These are phyloP conservation scores for Athene noctua DNA, from an alignment of 2,113 vertebrate species.

Conservation along the genomic window DNA sequence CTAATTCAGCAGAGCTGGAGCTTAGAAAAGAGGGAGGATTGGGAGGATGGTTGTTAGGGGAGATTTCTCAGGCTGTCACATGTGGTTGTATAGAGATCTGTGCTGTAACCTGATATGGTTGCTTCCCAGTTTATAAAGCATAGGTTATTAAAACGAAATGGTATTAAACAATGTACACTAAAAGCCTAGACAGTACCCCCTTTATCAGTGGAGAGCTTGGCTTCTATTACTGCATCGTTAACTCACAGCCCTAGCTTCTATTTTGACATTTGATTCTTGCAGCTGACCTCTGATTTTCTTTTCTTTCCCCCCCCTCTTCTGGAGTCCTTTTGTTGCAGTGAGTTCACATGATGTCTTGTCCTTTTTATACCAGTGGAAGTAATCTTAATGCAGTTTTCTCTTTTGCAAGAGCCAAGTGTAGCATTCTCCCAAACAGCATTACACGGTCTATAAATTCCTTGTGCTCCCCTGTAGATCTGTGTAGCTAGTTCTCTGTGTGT, in stretches of 20 bases:
- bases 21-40: background rate
- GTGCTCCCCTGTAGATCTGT: background rate
- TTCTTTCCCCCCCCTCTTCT: background rate
- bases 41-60: background rate
- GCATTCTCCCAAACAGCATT: background rate
- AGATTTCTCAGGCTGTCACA: background rate
- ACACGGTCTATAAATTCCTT: background rate
- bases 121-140: background rate
- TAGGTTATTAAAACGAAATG: background rate
- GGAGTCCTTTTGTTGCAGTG: background rate
- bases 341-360: background rate
- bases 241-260: background rate
- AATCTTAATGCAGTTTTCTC: background rate
- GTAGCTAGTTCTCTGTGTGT: background rate
- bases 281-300: background rate
- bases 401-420: background rate
- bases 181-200: background rate
- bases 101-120: background rate
- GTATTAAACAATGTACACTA: background rate
- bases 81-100: background rate
- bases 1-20: background rate
- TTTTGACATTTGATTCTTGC: background rate
- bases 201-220: background rate
- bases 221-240: background rate
- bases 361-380: background rate